phyloP scores from a whole-genome alignment of 2,888 invertebrate genomes.

The Pachliopta kotzebuea region DNA sequence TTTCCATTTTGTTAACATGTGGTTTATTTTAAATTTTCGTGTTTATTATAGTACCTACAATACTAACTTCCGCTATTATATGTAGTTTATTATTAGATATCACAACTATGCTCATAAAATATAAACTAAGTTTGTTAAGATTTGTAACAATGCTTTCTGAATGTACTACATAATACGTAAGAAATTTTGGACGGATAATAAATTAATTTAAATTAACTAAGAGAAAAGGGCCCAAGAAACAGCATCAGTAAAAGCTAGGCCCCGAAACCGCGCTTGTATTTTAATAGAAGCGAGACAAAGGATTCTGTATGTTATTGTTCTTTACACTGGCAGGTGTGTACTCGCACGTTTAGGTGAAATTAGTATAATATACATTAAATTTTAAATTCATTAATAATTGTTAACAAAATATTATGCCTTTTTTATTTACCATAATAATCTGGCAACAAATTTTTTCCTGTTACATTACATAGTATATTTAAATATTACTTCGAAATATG shows the following conservation, averaged over 20 bases:
- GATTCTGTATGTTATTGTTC: conserved; percentile 60
- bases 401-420: neutral
- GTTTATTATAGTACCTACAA: too few species aligned
- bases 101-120: neutral
- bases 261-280: conserved; percentile 65
- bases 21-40: too few species aligned
- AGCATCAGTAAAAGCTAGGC: conserved; percentile 43
- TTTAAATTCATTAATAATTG: neutral
- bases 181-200: conserved; percentile 51
- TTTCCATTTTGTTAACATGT: too few species aligned
- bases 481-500: too few species aligned
- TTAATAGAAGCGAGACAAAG: conserved; percentile 65
- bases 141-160: neutral
- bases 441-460: too few species aligned
- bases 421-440: neutral
- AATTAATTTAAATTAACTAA: conserved; percentile 75
- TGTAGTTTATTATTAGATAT: neutral
- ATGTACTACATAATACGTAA: conserved; percentile 5
- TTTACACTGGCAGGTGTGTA: conserved; percentile 37
- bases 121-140: neutral
- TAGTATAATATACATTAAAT: conserved; percentile 4
- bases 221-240: conserved; percentile 69
- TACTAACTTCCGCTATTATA: neutral
- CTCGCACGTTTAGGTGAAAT: conserved; percentile 37
- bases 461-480: too few species aligned